Percentiles rank a stretch among this genome's conserved stretches.
These are phyloP conservation scores for Taxidea taxus DNA, from an alignment of 2,113 vertebrate genomes.

Conservation along the genomic window DNA sequence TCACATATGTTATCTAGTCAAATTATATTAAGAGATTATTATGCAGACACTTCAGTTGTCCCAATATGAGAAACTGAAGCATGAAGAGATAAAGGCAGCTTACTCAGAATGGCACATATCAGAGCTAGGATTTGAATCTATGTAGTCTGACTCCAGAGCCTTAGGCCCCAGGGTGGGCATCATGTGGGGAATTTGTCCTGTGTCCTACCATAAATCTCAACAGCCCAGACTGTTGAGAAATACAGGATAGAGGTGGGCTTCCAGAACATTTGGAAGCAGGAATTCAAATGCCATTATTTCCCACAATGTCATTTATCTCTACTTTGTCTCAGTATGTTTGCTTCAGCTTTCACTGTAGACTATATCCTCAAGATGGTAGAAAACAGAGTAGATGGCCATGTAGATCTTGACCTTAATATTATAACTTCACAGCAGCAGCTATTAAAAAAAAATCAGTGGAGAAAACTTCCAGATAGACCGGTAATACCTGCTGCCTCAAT, in stretches of 20 bases:
- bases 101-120: not conserved
- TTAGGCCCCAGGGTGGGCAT: not conserved
- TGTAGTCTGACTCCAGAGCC: not conserved
- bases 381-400: not conserved
- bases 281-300: not conserved
- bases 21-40: not conserved
- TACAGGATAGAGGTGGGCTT: not conserved
- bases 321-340: not conserved
- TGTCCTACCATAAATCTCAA: not conserved
- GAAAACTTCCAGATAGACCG: not conserved
- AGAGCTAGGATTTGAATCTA: not conserved
- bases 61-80: not conserved
- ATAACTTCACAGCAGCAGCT: not conserved
- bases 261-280: not conserved
- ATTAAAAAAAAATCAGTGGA: not conserved
- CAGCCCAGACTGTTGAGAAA: not conserved
- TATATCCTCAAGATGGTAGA: not conserved
- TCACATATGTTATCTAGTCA: not conserved
- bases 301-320: not conserved
- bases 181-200: not conserved
- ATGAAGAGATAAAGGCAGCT: not conserved
- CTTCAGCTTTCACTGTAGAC: not conserved
- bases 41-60: not conserved
- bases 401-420: not conserved
- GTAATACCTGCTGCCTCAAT: not conserved